Percentiles rank a stretch among this genome's conserved stretches.
Evolutionary conservation across 1,140 invertebrate species (phyloP).

Genomic region (Mactra quadrangularis): DNA sequence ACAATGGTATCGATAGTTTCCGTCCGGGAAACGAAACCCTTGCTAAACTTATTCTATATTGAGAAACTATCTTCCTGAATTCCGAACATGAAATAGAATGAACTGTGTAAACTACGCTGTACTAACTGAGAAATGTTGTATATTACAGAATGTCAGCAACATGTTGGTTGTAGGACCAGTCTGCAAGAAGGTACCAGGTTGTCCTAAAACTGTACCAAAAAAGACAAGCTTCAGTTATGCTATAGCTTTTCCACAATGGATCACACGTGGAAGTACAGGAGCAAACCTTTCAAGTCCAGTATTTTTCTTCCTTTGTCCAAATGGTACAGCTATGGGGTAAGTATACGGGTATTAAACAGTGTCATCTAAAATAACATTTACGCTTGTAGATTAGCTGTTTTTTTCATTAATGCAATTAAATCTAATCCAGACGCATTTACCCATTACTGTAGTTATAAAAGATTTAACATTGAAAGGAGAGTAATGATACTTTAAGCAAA

Average conservation of each 20-base stretch:
- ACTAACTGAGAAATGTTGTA: too few species aligned
- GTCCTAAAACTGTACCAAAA: neutral
- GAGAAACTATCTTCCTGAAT: too few species aligned
- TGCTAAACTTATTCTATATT: too few species aligned
- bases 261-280: neutral
- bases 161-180: constrained; percentile 20
- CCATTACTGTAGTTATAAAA: too few species aligned
- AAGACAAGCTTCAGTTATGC: constrained; percentile 18
- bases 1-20: too few species aligned
- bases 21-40: too few species aligned
- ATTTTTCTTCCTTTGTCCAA: constrained; percentile 6
- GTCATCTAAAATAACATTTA: too few species aligned
- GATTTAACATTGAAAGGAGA: too few species aligned
- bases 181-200: constrained; percentile 2
- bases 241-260: constrained; percentile 10
- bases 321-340: constrained; percentile 10
- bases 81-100: too few species aligned
- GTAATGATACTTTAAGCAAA: too few species aligned
- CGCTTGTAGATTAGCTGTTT: neutral
- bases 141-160: constrained; percentile 13
- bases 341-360: too few species aligned
- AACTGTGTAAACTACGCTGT: too few species aligned
- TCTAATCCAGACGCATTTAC: neutral
- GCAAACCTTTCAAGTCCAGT: neutral
- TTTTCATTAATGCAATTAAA: neutral